phyloP scores from a whole-genome alignment of 1,140 invertebrate genomes.

The Drosophila parvula region DNA sequence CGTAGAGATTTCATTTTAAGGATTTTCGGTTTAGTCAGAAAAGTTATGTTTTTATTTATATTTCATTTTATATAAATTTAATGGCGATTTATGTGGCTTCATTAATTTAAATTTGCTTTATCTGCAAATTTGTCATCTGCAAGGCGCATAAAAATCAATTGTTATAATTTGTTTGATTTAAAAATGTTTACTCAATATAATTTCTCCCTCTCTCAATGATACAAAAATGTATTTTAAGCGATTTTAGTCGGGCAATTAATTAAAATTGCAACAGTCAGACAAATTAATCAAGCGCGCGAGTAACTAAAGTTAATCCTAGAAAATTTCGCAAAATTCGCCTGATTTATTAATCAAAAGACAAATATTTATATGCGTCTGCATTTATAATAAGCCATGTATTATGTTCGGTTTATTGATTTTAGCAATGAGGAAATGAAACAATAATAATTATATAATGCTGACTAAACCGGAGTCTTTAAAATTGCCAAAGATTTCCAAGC shows the following conservation, averaged over 20 bases:
- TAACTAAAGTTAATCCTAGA: slow-evolving; percentile 15
- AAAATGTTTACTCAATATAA: slow-evolving; percentile 4
- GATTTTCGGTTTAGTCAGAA: background rate
- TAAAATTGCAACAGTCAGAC: slow-evolving; percentile 14
- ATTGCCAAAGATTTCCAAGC: background rate
- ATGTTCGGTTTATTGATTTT: background rate
- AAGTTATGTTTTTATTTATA: background rate
- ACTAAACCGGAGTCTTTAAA: background rate
- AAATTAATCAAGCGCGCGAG: slow-evolving; percentile 10
- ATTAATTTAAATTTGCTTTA: slow-evolving; percentile 6
- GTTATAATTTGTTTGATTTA: slow-evolving; percentile 12
- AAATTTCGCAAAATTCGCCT: background rate
- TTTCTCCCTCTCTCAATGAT: slow-evolving; percentile 1
- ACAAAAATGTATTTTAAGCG: slow-evolving; percentile 8
- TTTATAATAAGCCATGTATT: background rate
- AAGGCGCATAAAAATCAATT: background rate
- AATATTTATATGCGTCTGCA: background rate
- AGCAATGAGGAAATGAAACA: background rate
- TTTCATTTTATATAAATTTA: background rate
- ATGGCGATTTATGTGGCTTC: background rate
- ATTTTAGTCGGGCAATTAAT: slow-evolving; percentile 11
- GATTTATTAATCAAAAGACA: slow-evolving; percentile 16
- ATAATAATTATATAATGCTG: background rate
- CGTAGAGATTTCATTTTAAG: background rate
- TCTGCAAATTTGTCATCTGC: background rate